These are phyloP conservation scores for Andricus curvator DNA, from an alignment of 2,888 invertebrate genomes.

Conservation along the genomic window DNA sequence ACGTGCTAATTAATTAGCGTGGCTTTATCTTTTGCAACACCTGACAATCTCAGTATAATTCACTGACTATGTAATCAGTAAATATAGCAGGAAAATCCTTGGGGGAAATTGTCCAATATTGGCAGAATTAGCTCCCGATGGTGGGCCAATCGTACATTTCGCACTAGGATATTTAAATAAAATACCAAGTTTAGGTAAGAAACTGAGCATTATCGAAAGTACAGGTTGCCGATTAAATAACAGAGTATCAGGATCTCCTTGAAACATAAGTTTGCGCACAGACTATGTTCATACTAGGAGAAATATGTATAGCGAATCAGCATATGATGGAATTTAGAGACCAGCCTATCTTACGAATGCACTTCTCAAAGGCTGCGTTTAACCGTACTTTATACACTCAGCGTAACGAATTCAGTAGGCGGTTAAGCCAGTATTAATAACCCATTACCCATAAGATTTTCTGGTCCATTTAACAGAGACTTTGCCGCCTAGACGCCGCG, in stretches of 20 bases:
- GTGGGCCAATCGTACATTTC: too few species aligned
- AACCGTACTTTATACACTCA: constrained; percentile 47
- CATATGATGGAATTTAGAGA: constrained; percentile 33
- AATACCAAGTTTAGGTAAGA: neutral
- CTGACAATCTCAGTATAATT: neutral
- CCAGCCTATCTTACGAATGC: constrained; percentile 41
- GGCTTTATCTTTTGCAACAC: neutral
- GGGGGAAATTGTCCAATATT: too few species aligned
- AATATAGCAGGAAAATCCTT: too few species aligned
- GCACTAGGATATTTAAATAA: too few species aligned
- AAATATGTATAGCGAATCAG: constrained; percentile 39
- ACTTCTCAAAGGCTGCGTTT: constrained; percentile 49
- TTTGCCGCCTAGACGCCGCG: constrained; percentile 46
- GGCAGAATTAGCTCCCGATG: too few species aligned
- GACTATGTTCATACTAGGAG: neutral
- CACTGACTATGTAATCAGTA: too few species aligned
- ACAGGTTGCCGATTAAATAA: constrained; percentile 35
- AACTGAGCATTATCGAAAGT: constrained; percentile 13
- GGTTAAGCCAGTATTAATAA: constrained; percentile 59
- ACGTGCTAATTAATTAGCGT: constrained; percentile 3
- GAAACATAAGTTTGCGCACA: constrained; percentile 5
- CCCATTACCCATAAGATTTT: constrained; percentile 59
- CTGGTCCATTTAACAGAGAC: constrained; percentile 55
- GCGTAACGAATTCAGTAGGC: constrained; percentile 56
- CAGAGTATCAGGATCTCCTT: neutral